Conservation (phyloP, 1,140 invertebrate species). For the Hyles vespertilio region DNA sequence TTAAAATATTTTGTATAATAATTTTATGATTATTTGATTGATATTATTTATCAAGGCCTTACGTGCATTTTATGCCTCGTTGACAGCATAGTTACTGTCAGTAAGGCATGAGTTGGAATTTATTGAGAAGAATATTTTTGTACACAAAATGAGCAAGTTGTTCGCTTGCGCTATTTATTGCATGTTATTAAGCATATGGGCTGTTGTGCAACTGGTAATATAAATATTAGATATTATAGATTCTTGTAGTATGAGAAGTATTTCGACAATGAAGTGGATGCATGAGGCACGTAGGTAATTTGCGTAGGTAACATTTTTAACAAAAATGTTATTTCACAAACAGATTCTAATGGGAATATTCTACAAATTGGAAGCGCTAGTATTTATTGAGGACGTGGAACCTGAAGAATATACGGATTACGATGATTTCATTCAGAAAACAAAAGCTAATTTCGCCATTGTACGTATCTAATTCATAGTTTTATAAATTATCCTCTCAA, state of each 20-base stretch:
- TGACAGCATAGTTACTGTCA: too few species aligned
- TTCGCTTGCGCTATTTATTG: conserved; percentile 44
- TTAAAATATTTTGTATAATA: too few species aligned
- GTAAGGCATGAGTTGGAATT: too few species aligned
- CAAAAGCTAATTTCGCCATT: conserved; percentile 36
- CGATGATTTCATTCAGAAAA: conserved; percentile 48
- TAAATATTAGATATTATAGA: conserved; percentile 4
- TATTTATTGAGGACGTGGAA: conserved; percentile 47
- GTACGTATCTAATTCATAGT: conserved; percentile 13
- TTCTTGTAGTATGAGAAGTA: neutral
- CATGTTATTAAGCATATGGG: conserved; percentile 53
- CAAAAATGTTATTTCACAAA: conserved; percentile 8
- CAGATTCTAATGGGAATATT: conserved; percentile 55
- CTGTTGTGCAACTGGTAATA: conserved; percentile 51
- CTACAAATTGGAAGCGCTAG: conserved; percentile 44
- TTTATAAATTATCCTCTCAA: too few species aligned
- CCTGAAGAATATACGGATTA: conserved; percentile 36
- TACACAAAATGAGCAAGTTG: conserved; percentile 23
- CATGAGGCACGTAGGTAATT: too few species aligned
- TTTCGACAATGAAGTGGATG: too few species aligned
- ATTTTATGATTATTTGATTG: too few species aligned
- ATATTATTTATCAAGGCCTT: too few species aligned
- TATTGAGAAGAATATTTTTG: too few species aligned
- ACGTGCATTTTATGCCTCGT: too few species aligned
- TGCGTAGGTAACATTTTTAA: too few species aligned